Evolutionary conservation across 2,888 invertebrate genomes (phyloP), one percentile per base, ranked within the genome.

Genomic region (Empis livida): DNA sequence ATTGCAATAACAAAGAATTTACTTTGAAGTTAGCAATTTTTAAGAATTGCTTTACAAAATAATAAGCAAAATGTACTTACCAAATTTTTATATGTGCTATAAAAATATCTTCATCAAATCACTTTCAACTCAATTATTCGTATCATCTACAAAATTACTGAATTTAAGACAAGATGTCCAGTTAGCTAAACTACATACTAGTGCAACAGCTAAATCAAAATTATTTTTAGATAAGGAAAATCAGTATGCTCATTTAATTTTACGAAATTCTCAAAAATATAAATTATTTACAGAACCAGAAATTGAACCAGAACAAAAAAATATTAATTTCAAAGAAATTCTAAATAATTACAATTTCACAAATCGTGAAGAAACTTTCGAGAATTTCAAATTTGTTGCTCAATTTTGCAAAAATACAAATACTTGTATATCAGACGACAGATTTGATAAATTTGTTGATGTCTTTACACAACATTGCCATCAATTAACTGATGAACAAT

Each of bases 401-500:
- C 44, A 55, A 10, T 59, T 61, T 45, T 67, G 64, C 38, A 49
- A 51, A 1, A 49, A 54, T 5, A 54, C 57, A 1, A 32, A 43
- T 2, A 49, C 51, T 1, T 55, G 56, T 16, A 53, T 68, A 1
- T 61, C 63, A 0, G 59, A 65, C 6, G 53, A 55, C 5, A 53
- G 54, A n/a, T 67, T 63, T 30, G 53, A 50, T 0, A 43, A 35
- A 5, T 65, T 67, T 31, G 51, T 59, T 2, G 48, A 59, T 39
- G n/a, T 45, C 2, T 63, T 59, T 14, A 73, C 74, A 39, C 74
- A 77, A 55, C 73, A 73, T 47, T 66, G 78, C 49, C 68, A 72
- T 54, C 59, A 70, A 49, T 70, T 82, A 5, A 71, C 64, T 15
- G 78, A 80, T 58, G 66, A 74, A 2, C 73, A 84, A 59, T 56